These are phyloP conservation scores for Tangara arthus DNA, from an alignment of 2,797 vertebrate species.

Conservation along the genomic window DNA sequence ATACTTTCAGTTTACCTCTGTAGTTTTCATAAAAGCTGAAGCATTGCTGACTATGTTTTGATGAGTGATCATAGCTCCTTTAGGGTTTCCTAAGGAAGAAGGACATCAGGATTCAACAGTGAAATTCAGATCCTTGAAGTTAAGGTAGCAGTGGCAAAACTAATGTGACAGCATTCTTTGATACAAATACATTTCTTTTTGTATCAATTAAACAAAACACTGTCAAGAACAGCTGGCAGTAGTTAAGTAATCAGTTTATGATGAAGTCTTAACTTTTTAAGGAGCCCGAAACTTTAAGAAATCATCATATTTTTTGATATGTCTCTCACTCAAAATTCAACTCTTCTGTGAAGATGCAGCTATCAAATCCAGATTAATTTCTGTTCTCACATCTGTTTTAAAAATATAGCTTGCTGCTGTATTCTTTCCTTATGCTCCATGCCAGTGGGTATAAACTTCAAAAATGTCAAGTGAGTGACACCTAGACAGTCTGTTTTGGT, in stretches of 20 bases:
- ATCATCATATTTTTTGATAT: neutral
- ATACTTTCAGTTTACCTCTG: slow-evolving; percentile 74
- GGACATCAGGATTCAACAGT: neutral
- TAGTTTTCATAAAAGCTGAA: slow-evolving; percentile 78
- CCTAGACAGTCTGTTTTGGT: neutral
- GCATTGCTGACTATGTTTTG: slow-evolving; percentile 77
- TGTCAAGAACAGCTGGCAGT: neutral
- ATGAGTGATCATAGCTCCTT: slow-evolving; percentile 81
- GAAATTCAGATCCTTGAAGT: neutral
- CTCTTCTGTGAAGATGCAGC: neutral
- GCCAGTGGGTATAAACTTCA: neutral
- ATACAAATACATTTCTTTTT: neutral
- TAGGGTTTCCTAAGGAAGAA: slow-evolving; percentile 77
- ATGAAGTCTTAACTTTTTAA: neutral
- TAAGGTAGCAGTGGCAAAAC: neutral
- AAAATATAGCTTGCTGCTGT: neutral
- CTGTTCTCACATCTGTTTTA: neutral
- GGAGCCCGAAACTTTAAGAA: neutral
- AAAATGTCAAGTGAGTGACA: neutral
- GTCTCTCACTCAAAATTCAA: neutral
- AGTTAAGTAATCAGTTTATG: neutral
- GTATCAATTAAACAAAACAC: neutral
- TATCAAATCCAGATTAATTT: neutral
- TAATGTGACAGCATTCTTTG: neutral
- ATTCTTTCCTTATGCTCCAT: neutral